phyloP scores from a whole-genome alignment of 2,888 invertebrate species.

The Euphydryas editha region DNA sequence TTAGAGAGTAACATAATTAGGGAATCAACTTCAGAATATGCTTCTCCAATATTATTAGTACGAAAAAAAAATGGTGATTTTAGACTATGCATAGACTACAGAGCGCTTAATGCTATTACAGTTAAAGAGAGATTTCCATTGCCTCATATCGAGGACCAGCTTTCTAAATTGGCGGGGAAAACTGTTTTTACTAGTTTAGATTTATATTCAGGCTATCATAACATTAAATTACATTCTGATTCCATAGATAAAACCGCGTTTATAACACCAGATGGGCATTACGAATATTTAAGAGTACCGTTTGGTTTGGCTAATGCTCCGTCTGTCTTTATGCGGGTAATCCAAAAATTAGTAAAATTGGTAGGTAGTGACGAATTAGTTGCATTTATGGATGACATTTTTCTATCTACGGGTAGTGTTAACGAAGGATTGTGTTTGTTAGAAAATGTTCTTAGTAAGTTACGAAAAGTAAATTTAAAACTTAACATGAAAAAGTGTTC shows the following conservation, averaged over 20 bases:
- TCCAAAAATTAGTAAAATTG: slow-evolving; percentile 29
- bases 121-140: slow-evolving; percentile 44
- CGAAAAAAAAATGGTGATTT: slow-evolving; percentile 45
- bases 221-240: slow-evolving; percentile 32
- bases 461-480: slow-evolving; percentile 38
- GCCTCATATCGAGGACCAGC: slow-evolving; percentile 46
- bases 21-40: slow-evolving; percentile 43
- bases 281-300: slow-evolving; percentile 41
- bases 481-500: slow-evolving; percentile 46
- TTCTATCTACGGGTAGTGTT: slow-evolving; percentile 33
- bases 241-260: slow-evolving; percentile 43
- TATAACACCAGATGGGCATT: slow-evolving; percentile 41
- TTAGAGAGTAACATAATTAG: slow-evolving; percentile 44
- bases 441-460: slow-evolving; percentile 31
- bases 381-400: slow-evolving; percentile 39
- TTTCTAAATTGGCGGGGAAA: slow-evolving; percentile 43
- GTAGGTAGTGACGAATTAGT: slow-evolving; percentile 3
- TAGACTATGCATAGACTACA: slow-evolving; percentile 46
- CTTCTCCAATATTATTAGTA: slow-evolving; percentile 44
- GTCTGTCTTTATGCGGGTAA: slow-evolving; percentile 41
- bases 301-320: slow-evolving; percentile 45
- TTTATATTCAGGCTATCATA: slow-evolving; percentile 43
- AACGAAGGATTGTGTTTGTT: slow-evolving; percentile 35
- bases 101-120: neutral
- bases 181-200: slow-evolving; percentile 43